Conservation (phyloP, 2,888 invertebrate genomes). For the Nysson spinosus region DNA sequence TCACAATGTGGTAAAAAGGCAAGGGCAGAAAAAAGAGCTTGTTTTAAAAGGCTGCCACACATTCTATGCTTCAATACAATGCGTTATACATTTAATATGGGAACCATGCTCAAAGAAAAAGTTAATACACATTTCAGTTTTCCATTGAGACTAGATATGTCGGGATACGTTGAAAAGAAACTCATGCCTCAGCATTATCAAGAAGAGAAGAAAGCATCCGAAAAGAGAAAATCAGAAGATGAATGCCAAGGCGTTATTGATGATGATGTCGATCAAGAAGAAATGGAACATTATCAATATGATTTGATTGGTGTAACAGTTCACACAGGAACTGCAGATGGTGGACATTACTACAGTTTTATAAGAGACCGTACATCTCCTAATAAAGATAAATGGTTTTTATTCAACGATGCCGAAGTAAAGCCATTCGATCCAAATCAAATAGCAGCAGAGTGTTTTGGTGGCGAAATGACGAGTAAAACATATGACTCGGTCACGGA, state of each 20-base stretch:
- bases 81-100: constrained; percentile 98
- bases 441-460: constrained; percentile 96
- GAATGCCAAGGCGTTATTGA: constrained; percentile 49
- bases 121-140: constrained; percentile 98
- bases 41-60: constrained; percentile 94
- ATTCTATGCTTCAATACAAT: constrained; percentile 98
- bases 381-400: constrained; percentile 92
- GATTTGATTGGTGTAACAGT: constrained; percentile 96
- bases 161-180: constrained; percentile 95
- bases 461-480: constrained; percentile 98
- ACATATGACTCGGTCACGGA: constrained; percentile 97
- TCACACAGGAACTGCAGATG: constrained; percentile 98
- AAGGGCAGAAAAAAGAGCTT: constrained; percentile 95
- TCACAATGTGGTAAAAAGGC: constrained; percentile 97
- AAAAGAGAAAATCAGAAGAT: constrained; percentile 51
- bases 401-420: constrained; percentile 95
- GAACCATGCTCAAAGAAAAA: constrained; percentile 97
- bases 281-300: constrained; percentile 87
- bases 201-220: constrained; percentile 78
- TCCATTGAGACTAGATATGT: constrained; percentile 95
- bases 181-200: constrained; percentile 93
- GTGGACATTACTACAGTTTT: constrained; percentile 97
- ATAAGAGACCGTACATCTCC: constrained; percentile 88
- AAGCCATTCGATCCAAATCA: constrained; percentile 97
- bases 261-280: constrained; percentile 78